These are phyloP conservation scores for Mylabris phalerata DNA, from an alignment of 1,140 invertebrate genomes.

Conservation along the genomic window DNA sequence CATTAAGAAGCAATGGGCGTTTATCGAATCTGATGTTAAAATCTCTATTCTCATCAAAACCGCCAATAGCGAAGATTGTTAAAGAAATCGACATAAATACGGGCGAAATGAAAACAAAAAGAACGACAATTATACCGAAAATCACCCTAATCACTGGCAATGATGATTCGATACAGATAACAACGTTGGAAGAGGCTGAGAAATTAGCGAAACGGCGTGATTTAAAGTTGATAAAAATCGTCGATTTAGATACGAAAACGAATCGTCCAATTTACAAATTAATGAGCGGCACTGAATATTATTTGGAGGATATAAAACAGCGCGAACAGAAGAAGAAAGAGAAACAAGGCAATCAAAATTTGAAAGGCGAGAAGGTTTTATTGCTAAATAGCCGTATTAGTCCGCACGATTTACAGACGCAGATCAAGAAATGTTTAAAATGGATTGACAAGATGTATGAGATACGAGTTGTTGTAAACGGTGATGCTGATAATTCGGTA, in stretches of 20 bases:
- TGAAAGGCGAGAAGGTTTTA: constrained; percentile 54
- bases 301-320: constrained; percentile 39
- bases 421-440: constrained; percentile 55
- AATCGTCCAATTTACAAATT: constrained; percentile 56
- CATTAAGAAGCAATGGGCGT: too few relatives aligned
- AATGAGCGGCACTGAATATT: constrained; percentile 40
- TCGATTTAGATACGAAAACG: constrained; percentile 55
- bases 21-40: too few relatives aligned
- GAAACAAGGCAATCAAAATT: constrained; percentile 23
- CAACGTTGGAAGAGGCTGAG: constrained; percentile 49
- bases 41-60: too few relatives aligned
- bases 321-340: constrained; percentile 31
- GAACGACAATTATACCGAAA: constrained; percentile 31
- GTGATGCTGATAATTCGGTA: constrained; percentile 46
- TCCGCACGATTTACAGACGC: constrained; percentile 55
- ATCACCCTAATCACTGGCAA: constrained; percentile 34
- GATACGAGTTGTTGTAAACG: constrained; percentile 52
- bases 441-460: constrained; percentile 55
- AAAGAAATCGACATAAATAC: constrained; percentile 3
- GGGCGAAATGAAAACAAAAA: constrained; percentile 19
- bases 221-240: constrained; percentile 57
- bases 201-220: constrained; percentile 54
- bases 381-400: constrained; percentile 53
- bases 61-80: background rate
- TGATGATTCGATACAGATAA: constrained; percentile 27